Evolutionary conservation across 2,797 vertebrate genomes (phyloP), one percentile per base, ranked within the genome.

Genomic region (Tadarida brasiliensis): DNA sequence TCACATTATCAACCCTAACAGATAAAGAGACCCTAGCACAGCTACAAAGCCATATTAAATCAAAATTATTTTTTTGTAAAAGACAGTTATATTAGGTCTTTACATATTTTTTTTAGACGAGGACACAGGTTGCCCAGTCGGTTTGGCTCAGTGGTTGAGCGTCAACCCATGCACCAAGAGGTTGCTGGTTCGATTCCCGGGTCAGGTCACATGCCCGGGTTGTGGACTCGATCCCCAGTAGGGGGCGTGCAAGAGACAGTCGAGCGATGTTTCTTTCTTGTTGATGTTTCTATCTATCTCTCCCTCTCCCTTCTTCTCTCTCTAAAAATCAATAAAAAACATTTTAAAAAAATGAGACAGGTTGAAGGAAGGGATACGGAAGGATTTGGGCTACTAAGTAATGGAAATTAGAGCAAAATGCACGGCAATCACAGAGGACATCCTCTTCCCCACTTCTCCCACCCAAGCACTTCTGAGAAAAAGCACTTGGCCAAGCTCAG

Each of bases 31-130:
- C 51, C 39, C 11, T 17, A 47, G 56, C 47, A 63, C 22, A 28
- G 17, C 0, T 56, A 22, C 22, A 88, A 93, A 96, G n/a, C 10
- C 2, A 35, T n/a, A 61, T 19, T 57, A 80, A 92, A 63, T 8
- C 15, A 22, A 94, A 87, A 81, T 65, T 47, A 57, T 22, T 54
- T 54, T 68, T 77, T n/a, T 47, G 1, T 65, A 92, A 94, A 93
- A 35, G n/a, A 57, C 4, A 92, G 63, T 57, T 59, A 73, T 76
- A 76, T n/a, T 26, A 44, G 44, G 15, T 56, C 20, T 91, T 74
- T 54, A 49, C 44, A 30, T 51, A 44, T 44, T 44, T 44, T 44
- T 54, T 77, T 20, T 33, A 28, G 47, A 83, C 44, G 44, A 30
- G 49, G 17, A 61, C 1, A 47, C 12, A 76, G 26, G 56, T 83